Base-by-base conservation (phyloP, 1,140 invertebrate species). In the Hydropsyche tenuis region DNA sequence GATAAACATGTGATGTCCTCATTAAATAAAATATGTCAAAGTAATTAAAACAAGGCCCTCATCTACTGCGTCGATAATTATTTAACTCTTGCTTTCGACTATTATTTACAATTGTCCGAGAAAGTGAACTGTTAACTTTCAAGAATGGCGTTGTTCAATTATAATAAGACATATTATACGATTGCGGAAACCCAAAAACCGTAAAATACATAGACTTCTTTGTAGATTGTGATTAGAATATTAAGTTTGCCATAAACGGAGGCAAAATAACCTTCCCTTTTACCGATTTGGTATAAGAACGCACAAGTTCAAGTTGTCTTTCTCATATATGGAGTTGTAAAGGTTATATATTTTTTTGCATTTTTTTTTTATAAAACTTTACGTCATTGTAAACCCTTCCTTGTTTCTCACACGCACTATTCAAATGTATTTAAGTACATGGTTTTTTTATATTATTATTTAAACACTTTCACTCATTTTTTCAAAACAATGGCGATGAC, bases 261-360 rank as follows among this genome's bases (percentile, higher is more conserved):
- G 9, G 12, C 12, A 60, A 25, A 4, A 25, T 25, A 46, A 56
- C 48, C 68, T 70, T 70, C 68, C 66, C 68, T 70, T 70, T 37
- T 70, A 56, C 51, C 48, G 27, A 48, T 70, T 56, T 70, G 51
- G 68, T 25, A 70, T 56, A 46, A 30, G 2, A 56, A 70, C 68
- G 48, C 25, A 42, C 65, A 70, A 70, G 68, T 70, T 70, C 51
- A 70, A 70, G 68, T 48, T 14, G 65, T 68, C 42, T 68, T 68
- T 14, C n/a, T 23, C 65, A 20, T 23, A 68, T 68, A 68, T 68
- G 65, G 65, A 18, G 25, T 11, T 22, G 7, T 25, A 68, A 48
- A 68, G 42, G 65, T 43, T 68, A 48, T 18, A 48, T 46, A 62
- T 62, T 3, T 5, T 16, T 16, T n/a, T 14, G 14, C 48, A 51